phyloP scores from a whole-genome alignment of 2,888 invertebrate species.

The Furcula furcula region DNA sequence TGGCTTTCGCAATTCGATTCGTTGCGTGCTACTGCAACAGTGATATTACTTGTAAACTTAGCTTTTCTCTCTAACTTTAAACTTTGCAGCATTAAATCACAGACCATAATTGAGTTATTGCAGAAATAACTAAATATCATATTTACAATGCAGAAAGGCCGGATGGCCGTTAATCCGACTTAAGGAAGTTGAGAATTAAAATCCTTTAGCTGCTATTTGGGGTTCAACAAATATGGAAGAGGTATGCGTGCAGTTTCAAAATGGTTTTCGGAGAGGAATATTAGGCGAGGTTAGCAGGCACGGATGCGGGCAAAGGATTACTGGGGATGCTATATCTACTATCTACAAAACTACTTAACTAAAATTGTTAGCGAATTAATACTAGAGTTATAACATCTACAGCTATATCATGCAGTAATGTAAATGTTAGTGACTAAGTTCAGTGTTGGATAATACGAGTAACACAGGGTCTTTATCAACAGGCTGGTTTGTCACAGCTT shows the following conservation, averaged over 20 bases:
- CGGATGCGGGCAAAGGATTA: not conserved
- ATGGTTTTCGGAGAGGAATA: slow-evolving; percentile 14
- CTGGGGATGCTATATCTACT: not conserved
- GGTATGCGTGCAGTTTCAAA: slow-evolving; percentile 6
- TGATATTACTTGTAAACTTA: no score
- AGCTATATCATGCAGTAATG: slow-evolving; percentile 25
- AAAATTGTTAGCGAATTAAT: slow-evolving; percentile 23
- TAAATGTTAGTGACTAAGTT: slow-evolving; percentile 52
- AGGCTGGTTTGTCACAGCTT: slow-evolving; percentile 51
- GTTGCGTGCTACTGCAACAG: no score
- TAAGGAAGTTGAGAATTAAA: no score
- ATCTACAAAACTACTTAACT: slow-evolving; percentile 17
- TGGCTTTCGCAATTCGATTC: no score
- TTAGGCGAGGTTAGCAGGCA: slow-evolving; percentile 14
- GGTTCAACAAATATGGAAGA: not conserved
- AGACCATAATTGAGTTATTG: no score
- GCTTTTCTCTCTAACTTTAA: no score
- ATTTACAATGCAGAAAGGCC: no score
- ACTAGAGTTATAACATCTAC: slow-evolving; percentile 19
- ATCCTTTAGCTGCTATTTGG: no score
- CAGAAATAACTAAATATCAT: no score
- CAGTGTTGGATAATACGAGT: slow-evolving; percentile 68
- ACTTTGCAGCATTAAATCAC: no score
- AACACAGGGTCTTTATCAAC: slow-evolving; percentile 77
- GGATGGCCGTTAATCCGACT: no score